These are phyloP conservation scores for Globia sparganii DNA, from an alignment of 2,888 invertebrate genomes.

Conservation along the genomic window DNA sequence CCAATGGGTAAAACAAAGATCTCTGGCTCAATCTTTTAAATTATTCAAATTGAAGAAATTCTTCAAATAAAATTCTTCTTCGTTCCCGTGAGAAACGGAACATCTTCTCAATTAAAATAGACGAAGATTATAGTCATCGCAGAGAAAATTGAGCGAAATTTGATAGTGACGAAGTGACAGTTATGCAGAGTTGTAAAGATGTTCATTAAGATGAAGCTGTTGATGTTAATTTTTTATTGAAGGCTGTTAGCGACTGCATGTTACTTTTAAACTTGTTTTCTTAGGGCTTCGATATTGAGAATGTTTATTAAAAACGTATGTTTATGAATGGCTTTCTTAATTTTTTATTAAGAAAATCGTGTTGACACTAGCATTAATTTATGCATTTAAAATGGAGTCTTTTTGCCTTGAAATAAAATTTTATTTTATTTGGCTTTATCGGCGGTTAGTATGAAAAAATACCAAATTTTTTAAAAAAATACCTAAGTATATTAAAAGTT, in stretches of 20 bases:
- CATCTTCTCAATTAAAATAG: conserved; percentile 62
- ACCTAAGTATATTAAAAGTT: too few species aligned
- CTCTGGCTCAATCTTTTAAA: conserved; percentile 52
- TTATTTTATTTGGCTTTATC: too few species aligned
- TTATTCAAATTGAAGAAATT: conserved; percentile 71
- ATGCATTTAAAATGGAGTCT: too few species aligned
- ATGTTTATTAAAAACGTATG: conserved; percentile 6
- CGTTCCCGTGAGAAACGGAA: conserved; percentile 75
- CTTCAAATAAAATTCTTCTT: conserved; percentile 46
- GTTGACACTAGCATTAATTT: too few species aligned
- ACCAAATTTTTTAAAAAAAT: too few species aligned
- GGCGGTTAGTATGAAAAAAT: too few species aligned
- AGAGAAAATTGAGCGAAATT: conserved; percentile 63
- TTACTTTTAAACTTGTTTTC: conserved; percentile 46
- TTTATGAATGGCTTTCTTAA: conserved; percentile 14
- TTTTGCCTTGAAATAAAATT: too few species aligned
- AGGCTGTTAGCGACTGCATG: conserved; percentile 49
- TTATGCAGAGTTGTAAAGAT: conserved; percentile 49
- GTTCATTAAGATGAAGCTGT: conserved; percentile 48
- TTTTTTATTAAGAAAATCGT: too few species aligned
- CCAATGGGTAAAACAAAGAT: conserved; percentile 63
- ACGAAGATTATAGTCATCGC: conserved; percentile 44
- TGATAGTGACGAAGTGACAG: conserved; percentile 56
- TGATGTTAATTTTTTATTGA: conserved; percentile 50
- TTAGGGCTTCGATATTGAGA: conserved; percentile 32